A percentile compares a stretch with the other conserved stretches of the same genome.
These are phyloP conservation scores for Aleiodes sp. DNA, from an alignment of 1,140 invertebrate genomes.

Conservation along the genomic window DNA sequence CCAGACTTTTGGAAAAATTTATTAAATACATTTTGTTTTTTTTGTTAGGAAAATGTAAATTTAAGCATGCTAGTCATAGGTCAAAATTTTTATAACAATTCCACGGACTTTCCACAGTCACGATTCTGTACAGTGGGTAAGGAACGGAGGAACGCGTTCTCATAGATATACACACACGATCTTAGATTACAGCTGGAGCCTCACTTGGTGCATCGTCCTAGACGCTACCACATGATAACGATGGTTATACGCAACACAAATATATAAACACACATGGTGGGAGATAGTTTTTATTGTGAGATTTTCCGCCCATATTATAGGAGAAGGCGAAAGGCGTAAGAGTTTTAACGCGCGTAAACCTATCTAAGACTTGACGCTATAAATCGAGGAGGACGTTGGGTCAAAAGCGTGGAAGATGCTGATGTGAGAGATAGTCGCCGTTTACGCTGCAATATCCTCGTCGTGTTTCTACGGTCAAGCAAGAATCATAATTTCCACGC, in stretches of 20 bases:
- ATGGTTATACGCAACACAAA: conserved; percentile 21
- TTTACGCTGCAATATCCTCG: conserved; percentile 8
- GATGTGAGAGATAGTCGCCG: conserved; percentile 31
- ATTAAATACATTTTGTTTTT: too few relatives aligned
- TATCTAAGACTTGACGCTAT: conserved; percentile 26
- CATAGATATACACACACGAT: conserved; percentile 27
- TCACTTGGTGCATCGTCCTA: conserved; percentile 24
- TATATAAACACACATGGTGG: not conserved
- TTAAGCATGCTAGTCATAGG: not conserved
- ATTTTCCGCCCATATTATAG: conserved; percentile 35
- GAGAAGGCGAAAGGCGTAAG: conserved; percentile 9
- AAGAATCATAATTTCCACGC: conserved; percentile 3
- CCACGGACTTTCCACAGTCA: not conserved
- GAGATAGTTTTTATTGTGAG: conserved; percentile 9
- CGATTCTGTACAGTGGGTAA: conserved; percentile 1
- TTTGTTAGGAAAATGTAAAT: not conserved
- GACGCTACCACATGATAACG: conserved; percentile 31
- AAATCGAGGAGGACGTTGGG: conserved; percentile 36
- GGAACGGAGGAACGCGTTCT: not conserved
- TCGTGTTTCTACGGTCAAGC: not conserved
- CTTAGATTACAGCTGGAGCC: conserved; percentile 29
- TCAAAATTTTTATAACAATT: not conserved
- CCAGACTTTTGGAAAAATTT: too few relatives aligned
- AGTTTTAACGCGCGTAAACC: not conserved
- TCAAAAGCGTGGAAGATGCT: conserved; percentile 29